Evolutionary conservation across 1,140 invertebrate genomes (phyloP).

Genomic region (Galleria mellonella): DNA sequence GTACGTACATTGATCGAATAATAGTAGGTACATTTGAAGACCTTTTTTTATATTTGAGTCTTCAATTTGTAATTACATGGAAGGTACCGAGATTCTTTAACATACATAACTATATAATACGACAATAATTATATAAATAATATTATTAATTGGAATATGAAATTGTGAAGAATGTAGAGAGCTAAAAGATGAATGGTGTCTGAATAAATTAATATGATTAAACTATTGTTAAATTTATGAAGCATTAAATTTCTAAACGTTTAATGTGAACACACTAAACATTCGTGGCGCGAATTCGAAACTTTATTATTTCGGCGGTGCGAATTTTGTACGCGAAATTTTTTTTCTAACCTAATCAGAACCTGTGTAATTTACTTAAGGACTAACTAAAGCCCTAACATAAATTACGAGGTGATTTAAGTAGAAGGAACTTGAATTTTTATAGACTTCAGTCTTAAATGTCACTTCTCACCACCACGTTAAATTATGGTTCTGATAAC

Average conservation of each 20-base stretch:
- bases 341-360: constrained; percentile 73
- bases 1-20: constrained; percentile 50
- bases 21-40: constrained; percentile 43
- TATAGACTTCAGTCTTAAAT: constrained; percentile 42
- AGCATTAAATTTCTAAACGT: constrained; percentile 11
- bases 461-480: constrained; percentile 64
- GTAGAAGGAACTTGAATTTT: constrained; percentile 64
- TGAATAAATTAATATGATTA: constrained; percentile 10
- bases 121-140: constrained; percentile 32
- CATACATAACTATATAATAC: constrained; percentile 33
- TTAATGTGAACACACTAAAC: constrained; percentile 21
- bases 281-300: constrained; percentile 42
- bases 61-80: constrained; percentile 28
- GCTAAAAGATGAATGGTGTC: constrained; percentile 19
- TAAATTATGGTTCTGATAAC: constrained; percentile 64
- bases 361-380: constrained; percentile 75
- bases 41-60: constrained; percentile 23
- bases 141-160: constrained; percentile 21
- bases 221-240: constrained; percentile 4
- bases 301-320: constrained; percentile 43
- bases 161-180: constrained; percentile 41
- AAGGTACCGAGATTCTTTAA: constrained; percentile 66
- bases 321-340: constrained; percentile 42
- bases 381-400: constrained; percentile 40
- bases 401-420: constrained; percentile 76